Evolutionary conservation across 2,797 vertebrate species (phyloP), one percentile per base, ranked within the genome.

Genomic region (Nyctibius grandis): DNA sequence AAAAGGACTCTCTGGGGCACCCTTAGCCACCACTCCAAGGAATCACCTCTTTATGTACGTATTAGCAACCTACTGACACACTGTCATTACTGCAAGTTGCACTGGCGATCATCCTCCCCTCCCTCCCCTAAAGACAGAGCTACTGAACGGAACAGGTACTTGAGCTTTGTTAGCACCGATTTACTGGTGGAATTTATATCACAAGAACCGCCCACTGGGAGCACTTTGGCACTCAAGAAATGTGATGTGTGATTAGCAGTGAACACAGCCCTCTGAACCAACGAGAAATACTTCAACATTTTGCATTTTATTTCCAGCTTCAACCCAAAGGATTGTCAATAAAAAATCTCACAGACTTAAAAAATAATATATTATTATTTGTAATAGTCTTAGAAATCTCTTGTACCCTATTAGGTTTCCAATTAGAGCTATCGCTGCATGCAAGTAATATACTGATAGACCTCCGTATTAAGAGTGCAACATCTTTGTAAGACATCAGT

Each of bases 1-100:
- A 61, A 85, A 94, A 95, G 69, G 65, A 60, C 92, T 93, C 91
- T 93, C 82, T 86, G 73, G 94, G 93, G 95, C 65, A 82, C 70
- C 67, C 81, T 96, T 75, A 93, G 59, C 59, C 78, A 67, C 50
- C 6, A 38, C 87, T 92, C 85, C 40, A 61, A 95, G 80, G 80
- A 95, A 93, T 85, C 82, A 77, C 88, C 63, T 89, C 74, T 91
- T 95, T 70, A 91, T 48, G 68, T 64, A 82, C 15, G 1, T 34
- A 89, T 95, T 92, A 92, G 73, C 84, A 94, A 89, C 77, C 90
- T 73, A 65, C 36, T 77, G 91, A 92, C 93, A 95, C 38, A 12
- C 57, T 56, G 73, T 31, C 82, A 91, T 85, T 94, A 61, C 75
- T 38, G 68, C 54, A 74, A 81, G 83, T 33, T 74, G 77, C 22